Base-by-base conservation (phyloP, 2,797 vertebrate species). In the Typhlichthys subterraneus region DNA sequence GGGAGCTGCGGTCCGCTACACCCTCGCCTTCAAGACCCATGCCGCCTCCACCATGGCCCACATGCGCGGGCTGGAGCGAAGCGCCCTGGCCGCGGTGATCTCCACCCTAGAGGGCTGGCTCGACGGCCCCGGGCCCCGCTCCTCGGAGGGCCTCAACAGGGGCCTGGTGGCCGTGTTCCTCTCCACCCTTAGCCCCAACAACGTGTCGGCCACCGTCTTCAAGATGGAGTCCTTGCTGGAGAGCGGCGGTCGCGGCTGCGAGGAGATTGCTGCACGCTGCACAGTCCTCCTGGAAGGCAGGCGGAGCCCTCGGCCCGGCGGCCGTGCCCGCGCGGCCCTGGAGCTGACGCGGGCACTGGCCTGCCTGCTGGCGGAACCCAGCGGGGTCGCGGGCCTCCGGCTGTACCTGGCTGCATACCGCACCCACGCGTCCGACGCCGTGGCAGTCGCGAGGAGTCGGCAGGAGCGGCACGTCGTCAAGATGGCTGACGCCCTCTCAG, bases 21-120 rank as follows among this genome's bases (percentile, higher is more conserved):
- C 91, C 74, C 89, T 93, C 0, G 95, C 95, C 29, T 98, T 98
- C 85, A 94, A 91, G 80, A 91, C 89, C 75, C 91, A 93, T 0
- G 92, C 88, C 0, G 80, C 89, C 60, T 83, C 87, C 0, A 93
- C 94, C 0, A 23, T 95, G 15, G 81, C 84, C 62, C 94, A 92
- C 8, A 88, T 95, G 78, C 82, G 80, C 0, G 83, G 89, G 33
- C 50, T 96, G 52, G 81, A 88, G 0, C 71, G 47, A 1, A 54
- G 52, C 0, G 69, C 23, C 11, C 59, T 87, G 45, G 73, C 61
- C 0, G 55, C 69, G 0, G 87, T 97, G 45, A 75, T 92, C 53
- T 76, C 85, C 47, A 92, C 86, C 2, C 76, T 99, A 48, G 95
- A 98, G 70, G 57, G 62, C 46, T 97, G 95, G 95, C 94, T 96